Evolutionary conservation across 2,888 invertebrate genomes (phyloP), one percentile per base, ranked within the genome.

Genomic region (Cerceris rybyensis): DNA sequence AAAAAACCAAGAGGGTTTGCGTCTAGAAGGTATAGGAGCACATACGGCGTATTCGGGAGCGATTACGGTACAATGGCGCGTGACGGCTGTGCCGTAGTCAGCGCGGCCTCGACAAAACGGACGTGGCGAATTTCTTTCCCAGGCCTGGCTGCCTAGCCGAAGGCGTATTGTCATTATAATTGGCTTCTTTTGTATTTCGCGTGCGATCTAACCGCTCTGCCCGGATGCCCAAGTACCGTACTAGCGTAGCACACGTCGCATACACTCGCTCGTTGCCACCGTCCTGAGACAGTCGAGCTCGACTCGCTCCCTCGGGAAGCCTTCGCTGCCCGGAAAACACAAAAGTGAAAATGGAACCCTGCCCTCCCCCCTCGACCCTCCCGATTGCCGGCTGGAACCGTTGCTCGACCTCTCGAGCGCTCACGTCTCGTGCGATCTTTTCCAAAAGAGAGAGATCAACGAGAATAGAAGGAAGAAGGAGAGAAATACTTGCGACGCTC

Each of bases 111-210:
- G 63, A 61, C 76, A 82, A 88, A 89, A 89, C 87, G 87, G 84
- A 89, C 88, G 88, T 83, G 81, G 90, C 87, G 88, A 90, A 90
- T 90, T 90, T 91, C 90, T 89, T 91, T 91, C 91, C 91, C 91
- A 89, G 87, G 89, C 85, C 84, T 85, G 84, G 39, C 68, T 60
- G 66, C 75, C 83, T 85, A 87, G 86, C 87, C 82, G 86, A 84
- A 84, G 82, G 84, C 83, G 87, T 90, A 91, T 92, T 92, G 92
- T 92, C 92, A 92, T 92, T 92, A 88, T 92, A 92, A 92, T 92
- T 91, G 91, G 90, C 89, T 87, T 74, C 88, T 89, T 90, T 91
- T 91, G 90, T 90, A 88, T 88, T 89, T 90, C 88, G 87, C 90
- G 87, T 88, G 90, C 89, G 88, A 90, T 90, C 88, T 87, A 88